Base-by-base conservation (phyloP, 2,797 vertebrate species). In the Muraenolepis orangiensis region DNA sequence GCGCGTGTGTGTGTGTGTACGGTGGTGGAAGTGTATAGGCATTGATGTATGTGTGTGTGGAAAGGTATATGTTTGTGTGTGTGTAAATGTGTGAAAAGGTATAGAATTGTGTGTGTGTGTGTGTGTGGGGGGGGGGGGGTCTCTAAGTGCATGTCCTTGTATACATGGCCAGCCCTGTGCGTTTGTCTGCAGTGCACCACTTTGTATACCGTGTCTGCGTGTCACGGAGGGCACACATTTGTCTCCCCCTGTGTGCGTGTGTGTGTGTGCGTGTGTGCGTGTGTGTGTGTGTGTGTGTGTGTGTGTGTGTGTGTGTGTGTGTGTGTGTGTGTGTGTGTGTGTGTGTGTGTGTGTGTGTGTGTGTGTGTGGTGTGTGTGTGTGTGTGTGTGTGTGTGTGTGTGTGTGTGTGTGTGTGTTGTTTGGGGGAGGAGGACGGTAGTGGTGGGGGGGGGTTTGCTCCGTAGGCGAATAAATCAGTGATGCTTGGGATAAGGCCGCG, bases 401-500 rank as follows among this genome's bases (percentile, higher is more conserved):
- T 90, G 91, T 93, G 92, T 94, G 93, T 92, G 90, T 87, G 87
- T 91, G 89, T 89, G 92, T 93, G 92, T 93, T n/a, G n/a, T n/a
- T n/a, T n/a, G n/a, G n/a, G n/a, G n/a, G n/a, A n/a, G n/a, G n/a
- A n/a, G n/a, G n/a, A n/a, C n/a, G n/a, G n/a, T n/a, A n/a, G n/a
- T n/a, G n/a, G 93, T 91, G 88, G 88, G 88, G 93, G 91, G 88
- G 85, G 93, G 92, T 92, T 94, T 93, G 89, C 90, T 92, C 93
- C 90, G 92, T 95, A 94, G 93, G 89, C 72, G 78, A 95, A 92
- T 95, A 95, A 98, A 96, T 94, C 94, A 96, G 84, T 92, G 95
- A 94, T 95, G 95, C 95, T 95, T 94, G 92, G 93, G 96, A 94
- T 93, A 95, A 95, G 95, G 95, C 94, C 95, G 88, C 73, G 93